Percentiles rank a stretch among this genome's conserved stretches.
Conservation (phyloP, 2,888 invertebrate genomes). For the Chrysotoxum bicinctum region DNA sequence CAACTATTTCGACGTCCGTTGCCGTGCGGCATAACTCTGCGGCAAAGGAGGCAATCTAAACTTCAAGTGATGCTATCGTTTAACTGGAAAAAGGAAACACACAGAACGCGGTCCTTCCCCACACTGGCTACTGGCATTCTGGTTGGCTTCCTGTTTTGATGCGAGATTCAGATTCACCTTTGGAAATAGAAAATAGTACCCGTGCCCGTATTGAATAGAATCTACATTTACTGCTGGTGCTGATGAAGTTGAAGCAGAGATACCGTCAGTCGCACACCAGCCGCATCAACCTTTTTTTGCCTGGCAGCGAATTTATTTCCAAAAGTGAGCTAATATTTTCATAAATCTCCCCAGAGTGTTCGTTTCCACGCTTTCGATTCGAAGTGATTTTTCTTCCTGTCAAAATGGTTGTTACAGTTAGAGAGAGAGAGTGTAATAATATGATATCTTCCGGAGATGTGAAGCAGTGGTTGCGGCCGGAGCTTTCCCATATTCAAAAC, state of each 20-base stretch:
- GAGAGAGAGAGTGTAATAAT: constrained; percentile 17
- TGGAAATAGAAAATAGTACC: background rate
- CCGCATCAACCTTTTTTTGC: constrained; percentile 42
- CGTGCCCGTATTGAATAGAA: background rate
- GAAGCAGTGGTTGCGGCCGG: background rate
- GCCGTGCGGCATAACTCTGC: background rate
- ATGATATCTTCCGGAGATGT: constrained; percentile 7
- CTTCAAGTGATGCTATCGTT: constrained; percentile 49
- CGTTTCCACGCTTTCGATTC: constrained; percentile 55
- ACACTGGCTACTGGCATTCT: background rate
- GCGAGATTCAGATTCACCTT: constrained; percentile 7
- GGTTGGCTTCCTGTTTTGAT: constrained; percentile 20
- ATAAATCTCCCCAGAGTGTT: constrained; percentile 61
- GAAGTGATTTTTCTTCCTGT: constrained; percentile 69
- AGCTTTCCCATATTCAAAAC: background rate
- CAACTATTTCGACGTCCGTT: background rate
- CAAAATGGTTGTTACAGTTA: constrained; percentile 46
- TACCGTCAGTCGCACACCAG: background rate
- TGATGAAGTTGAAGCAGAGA: constrained; percentile 14
- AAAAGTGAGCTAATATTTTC: constrained; percentile 69
- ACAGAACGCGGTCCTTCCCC: constrained; percentile 50
- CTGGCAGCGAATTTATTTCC: constrained; percentile 65
- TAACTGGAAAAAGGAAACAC: constrained; percentile 58
- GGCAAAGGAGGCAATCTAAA: constrained; percentile 54
- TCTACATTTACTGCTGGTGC: background rate